A percentile compares a stretch with the other conserved stretches of the same genome.
These are phyloP conservation scores for Girardinichthys multiradiatus DNA, from an alignment of 2,113 vertebrate species.

Conservation along the genomic window DNA sequence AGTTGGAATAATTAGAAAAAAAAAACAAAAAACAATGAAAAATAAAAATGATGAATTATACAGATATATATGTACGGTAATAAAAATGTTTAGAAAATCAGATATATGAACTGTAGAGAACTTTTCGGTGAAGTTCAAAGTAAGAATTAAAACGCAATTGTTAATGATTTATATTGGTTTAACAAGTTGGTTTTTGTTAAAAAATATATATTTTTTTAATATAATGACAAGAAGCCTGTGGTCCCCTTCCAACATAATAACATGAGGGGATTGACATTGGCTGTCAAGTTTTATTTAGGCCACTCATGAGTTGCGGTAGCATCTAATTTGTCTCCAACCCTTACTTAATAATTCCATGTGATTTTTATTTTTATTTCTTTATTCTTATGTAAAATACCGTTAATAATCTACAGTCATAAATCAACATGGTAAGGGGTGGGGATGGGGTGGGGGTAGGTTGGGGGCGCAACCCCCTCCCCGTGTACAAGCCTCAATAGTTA, in stretches of 20 bases:
- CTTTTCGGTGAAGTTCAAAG: not conserved
- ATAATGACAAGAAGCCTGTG: no score
- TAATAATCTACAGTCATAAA: conserved; percentile 38
- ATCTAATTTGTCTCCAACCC: not conserved
- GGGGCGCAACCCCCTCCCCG: not conserved
- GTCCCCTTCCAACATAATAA: no score
- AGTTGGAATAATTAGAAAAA: not conserved
- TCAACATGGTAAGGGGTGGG: conserved; percentile 16
- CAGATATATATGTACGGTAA: not conserved
- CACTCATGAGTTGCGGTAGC: no score
- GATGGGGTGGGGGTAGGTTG: not conserved
- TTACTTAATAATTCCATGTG: not conserved
- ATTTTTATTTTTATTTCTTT: not conserved
- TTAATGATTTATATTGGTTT: not conserved
- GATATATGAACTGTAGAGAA: not conserved
- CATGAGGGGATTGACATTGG: no score
- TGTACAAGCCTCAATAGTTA: conserved; percentile 46
- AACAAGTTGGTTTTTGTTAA: no score
- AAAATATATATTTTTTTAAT: no score
- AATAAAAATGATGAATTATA: not conserved
- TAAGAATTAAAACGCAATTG: not conserved
- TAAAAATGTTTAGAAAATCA: not conserved
- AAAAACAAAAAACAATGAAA: not conserved
- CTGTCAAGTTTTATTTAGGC: no score
- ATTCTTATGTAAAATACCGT: not conserved